Base-by-base conservation (phyloP, 2,113 vertebrate species). In the Neolamprologus sp. region DNA sequence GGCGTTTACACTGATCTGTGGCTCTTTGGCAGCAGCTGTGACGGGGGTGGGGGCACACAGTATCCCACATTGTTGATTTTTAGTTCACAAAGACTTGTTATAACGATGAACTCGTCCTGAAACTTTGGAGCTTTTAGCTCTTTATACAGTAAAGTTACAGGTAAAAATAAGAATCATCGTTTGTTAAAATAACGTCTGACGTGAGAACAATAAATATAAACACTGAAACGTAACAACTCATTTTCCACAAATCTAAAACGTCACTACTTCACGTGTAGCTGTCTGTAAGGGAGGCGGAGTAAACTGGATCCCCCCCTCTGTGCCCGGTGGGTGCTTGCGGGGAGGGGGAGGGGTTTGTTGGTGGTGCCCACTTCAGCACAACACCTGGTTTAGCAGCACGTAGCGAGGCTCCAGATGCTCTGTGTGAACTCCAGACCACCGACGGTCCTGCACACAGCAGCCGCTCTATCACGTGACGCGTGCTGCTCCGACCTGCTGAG, bases 301-400 rank as follows among this genome's bases (percentile, higher is more conserved):
- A 6, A 58, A 17, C 14, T 6, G 1, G 57, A 31, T 58, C 57
- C 26, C 14, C 21, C 3, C 0, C 26, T 31, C 26, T 16, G 7
- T 58, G 26, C 26, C 55, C 3, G 1, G 26, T 4, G 26, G 26
- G 26, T 58, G 13, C 55, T 58, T 1, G 55, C 3, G 3, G 55
- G 21, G 21, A 21, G 21, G 4, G 19, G 12, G 21, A 0, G 21
- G 6, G 4, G 55, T 28, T 16, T 58, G 5, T 17, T 0, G 14
- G 55, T 0, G 7, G 26, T 17, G 57, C 14, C 14, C 1, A 31
- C 8, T 31, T 58, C 2, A 0, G 26, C 8, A 0, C 57, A 58
- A 16, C 14, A 58, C 14, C 57, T 31, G 26, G 57, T 60, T 60
- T 31, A 5, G 26, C 0, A 31, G 57, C 57, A 31, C 5, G 14